Conservation (phyloP, 2,888 invertebrate genomes). For the Linnaemya tessellans region DNA sequence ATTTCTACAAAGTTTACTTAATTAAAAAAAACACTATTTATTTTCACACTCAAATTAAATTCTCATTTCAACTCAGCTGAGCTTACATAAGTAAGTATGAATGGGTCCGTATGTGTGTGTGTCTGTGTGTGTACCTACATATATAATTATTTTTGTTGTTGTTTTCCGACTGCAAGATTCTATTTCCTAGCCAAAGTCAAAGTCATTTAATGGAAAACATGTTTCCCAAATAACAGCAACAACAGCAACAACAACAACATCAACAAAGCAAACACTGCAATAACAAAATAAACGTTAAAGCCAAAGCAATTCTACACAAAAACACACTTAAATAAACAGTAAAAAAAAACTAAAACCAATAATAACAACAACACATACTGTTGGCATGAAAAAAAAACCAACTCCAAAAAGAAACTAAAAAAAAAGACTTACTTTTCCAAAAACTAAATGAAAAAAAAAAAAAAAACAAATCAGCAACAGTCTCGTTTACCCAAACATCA, state of each 20-base stretch:
- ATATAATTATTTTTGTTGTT: not conserved
- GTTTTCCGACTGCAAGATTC: constrained; percentile 12
- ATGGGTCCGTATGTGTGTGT: too few relatives aligned
- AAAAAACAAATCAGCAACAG: constrained; percentile 62
- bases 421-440: constrained; percentile 27
- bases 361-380: constrained; percentile 41
- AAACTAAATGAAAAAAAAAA: constrained; percentile 43
- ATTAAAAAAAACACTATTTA: constrained; percentile 14
- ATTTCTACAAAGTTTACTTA: constrained; percentile 12
- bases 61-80: not conserved
- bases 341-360: constrained; percentile 49
- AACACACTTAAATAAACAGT: constrained; percentile 59
- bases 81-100: too few relatives aligned
- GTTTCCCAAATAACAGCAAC: constrained; percentile 51
- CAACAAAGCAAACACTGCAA: constrained; percentile 29
- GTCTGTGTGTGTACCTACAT: too few relatives aligned
- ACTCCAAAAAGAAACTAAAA: constrained; percentile 47
- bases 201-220: constrained; percentile 66
- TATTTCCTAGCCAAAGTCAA: constrained; percentile 65
- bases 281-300: constrained; percentile 48
- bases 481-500: constrained; percentile 57
- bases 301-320: constrained; percentile 58
- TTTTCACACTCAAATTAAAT: constrained; percentile 6
- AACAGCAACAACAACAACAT: constrained; percentile 39
- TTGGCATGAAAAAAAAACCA: not conserved